These are phyloP conservation scores for Dipodomys stephensi DNA, from an alignment of 2,113 vertebrate species.

Conservation along the genomic window DNA sequence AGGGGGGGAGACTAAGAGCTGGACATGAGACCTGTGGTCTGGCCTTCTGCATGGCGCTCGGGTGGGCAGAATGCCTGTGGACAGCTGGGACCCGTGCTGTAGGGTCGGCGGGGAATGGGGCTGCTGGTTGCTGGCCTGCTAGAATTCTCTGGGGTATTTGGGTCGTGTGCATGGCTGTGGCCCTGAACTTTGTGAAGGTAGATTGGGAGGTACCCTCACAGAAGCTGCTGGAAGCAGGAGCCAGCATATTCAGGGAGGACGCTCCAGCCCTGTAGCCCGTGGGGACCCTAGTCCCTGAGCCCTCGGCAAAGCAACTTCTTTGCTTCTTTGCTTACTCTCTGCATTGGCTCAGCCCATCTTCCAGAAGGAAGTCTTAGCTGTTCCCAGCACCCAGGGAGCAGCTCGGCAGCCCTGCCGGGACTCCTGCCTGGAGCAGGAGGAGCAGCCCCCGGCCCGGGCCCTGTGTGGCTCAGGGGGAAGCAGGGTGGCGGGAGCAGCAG, in stretches of 20 bases:
- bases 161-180: too few relatives aligned
- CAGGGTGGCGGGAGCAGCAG: accelerated
- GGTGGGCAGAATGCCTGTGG: accelerated
- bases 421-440: accelerated
- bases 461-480: neutral
- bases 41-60: too few relatives aligned
- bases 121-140: too few relatives aligned
- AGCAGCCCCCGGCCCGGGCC: accelerated
- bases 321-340: too few relatives aligned
- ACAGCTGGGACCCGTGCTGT: accelerated
- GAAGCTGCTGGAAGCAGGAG: neutral
- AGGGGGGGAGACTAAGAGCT: neutral
- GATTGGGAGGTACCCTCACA: neutral
- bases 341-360: neutral
- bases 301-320: neutral
- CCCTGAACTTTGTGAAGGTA: accelerated
- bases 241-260: accelerated
- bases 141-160: too few relatives aligned
- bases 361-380: too few relatives aligned
- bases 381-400: too few relatives aligned
- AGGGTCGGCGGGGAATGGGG: too few relatives aligned
- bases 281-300: neutral
- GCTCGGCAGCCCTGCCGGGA: neutral
- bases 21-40: neutral
- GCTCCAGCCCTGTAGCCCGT: accelerated